Conservation (phyloP, 2,888 invertebrate genomes). For the Heliconius cydno region DNA sequence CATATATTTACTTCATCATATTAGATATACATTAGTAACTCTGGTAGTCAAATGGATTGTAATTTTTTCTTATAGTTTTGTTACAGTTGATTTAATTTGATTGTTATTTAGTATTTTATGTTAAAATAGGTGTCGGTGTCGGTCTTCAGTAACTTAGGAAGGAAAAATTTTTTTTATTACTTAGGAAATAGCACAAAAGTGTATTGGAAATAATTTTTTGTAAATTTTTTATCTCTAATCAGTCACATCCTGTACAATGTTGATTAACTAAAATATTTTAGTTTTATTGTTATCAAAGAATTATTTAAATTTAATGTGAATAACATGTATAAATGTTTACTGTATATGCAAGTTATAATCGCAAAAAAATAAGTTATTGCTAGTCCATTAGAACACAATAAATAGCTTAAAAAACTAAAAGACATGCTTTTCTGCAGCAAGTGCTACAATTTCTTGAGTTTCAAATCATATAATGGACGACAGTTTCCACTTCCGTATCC, state of each 20-base stretch:
- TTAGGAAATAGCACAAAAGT: too few relatives aligned
- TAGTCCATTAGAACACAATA: conserved; percentile 8
- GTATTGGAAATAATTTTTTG: too few relatives aligned
- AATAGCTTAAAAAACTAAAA: too few relatives aligned
- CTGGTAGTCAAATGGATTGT: conserved; percentile 72
- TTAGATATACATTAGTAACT: conserved; percentile 60
- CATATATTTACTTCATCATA: conserved; percentile 50
- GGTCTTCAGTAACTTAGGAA: not conserved
- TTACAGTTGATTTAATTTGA: conserved; percentile 75
- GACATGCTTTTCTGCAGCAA: not conserved
- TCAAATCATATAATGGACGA: not conserved
- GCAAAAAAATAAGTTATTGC: not conserved
- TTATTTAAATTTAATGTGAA: conserved; percentile 31
- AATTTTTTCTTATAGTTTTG: conserved; percentile 69
- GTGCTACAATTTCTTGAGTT: not conserved
- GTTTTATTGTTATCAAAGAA: not conserved
- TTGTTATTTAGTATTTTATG: conserved; percentile 83
- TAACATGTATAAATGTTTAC: conserved; percentile 25
- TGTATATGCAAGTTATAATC: conserved; percentile 20
- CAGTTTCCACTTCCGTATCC: conserved; percentile 8
- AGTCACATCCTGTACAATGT: conserved; percentile 3
- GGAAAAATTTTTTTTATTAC: too few relatives aligned
- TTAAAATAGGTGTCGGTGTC: conserved; percentile 55
- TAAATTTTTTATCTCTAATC: not conserved
- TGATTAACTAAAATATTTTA: conserved; percentile 3